Base-by-base conservation (phyloP, 2,888 invertebrate genomes). In the Aricia artaxerxes region DNA sequence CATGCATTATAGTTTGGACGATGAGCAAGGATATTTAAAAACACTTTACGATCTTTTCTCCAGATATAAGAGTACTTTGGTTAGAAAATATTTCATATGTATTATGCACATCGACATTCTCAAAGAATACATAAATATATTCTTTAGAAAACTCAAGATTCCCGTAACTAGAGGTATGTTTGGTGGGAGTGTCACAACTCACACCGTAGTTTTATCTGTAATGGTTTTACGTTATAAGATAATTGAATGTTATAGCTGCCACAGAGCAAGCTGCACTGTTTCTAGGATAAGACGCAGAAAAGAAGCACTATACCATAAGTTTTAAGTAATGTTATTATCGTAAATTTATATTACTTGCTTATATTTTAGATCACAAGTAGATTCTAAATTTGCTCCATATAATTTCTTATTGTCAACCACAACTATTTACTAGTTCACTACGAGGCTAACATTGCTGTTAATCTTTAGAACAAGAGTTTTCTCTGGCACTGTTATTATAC, bases 61-160 rank as follows among this genome's bases (percentile, higher is more conserved):
- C 16, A 24, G 31, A 35, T 35, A 31, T 69, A 11, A 35, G 11
- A n/a, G 9, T 49, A 7, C 24, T 40, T 73, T 44, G n/a, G 44
- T 9, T 73, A 73, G 44, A 49, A 73, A 24, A 11, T 73, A 73
- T 73, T 44, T 69, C 9, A 73, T 49, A 44, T 49, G 49, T 73
- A 73, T 49, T 73, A 44, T 73, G 24, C 49, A 49, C 49, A 24
- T 49, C 73, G 76, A 76, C 76, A 53, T 76, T 57, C 53, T 76
- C 53, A 76, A 31, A 31, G 31, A 49, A 53, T 76, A 76, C 53
- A 76, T 76, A 76, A 53, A 53, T 76, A 49, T 76, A 76, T 76
- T 76, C 31, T 76, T 76, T 76, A 76, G 76, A 76, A 76, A 76
- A 13, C 53, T 76, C 76, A 13, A 76, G 16, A 35, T 35, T 24